Percentiles rank a stretch among this genome's conserved stretches.
Conservation (phyloP, 2,888 invertebrate species). For the Pyrocoelia pectoralis region DNA sequence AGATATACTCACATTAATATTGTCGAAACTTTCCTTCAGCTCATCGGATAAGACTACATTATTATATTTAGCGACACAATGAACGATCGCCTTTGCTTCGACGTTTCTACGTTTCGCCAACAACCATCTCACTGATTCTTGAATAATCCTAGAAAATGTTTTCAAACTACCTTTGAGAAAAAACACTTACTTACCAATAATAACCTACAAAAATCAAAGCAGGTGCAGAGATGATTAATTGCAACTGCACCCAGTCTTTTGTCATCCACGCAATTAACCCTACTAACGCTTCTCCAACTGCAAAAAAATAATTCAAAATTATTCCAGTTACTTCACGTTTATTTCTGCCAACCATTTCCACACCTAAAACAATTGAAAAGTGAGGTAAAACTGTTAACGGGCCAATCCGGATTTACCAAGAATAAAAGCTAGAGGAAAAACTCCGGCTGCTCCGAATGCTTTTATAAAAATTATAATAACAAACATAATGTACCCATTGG, state of each 20-base stretch:
- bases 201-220: slow-evolving; percentile 67
- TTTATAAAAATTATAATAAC: slow-evolving; percentile 64
- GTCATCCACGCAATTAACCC: slow-evolving; percentile 68
- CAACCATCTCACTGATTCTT: slow-evolving; percentile 74
- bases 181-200: slow-evolving; percentile 61
- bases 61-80: slow-evolving; percentile 66
- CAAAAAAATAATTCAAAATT: slow-evolving; percentile 70
- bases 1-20: slow-evolving; percentile 12
- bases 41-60: slow-evolving; percentile 60
- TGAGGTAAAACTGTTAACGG: too few species aligned
- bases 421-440: slow-evolving; percentile 69
- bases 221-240: slow-evolving; percentile 67
- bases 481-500: slow-evolving; percentile 64
- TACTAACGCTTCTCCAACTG: slow-evolving; percentile 69
- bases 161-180: neutral
- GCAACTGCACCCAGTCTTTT: slow-evolving; percentile 67
- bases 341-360: slow-evolving; percentile 71
- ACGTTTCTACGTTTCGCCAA: slow-evolving; percentile 64
- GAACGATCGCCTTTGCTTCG: slow-evolving; percentile 65
- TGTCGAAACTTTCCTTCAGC: slow-evolving; percentile 59
- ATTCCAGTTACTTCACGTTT: slow-evolving; percentile 70
- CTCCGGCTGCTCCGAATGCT: slow-evolving; percentile 69
- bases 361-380: slow-evolving; percentile 54
- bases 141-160: slow-evolving; percentile 61
- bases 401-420: slow-evolving; percentile 55